Evolutionary conservation across 2,797 vertebrate genomes (phyloP).

Genomic region (Yasuhikotakia modesta): DNA sequence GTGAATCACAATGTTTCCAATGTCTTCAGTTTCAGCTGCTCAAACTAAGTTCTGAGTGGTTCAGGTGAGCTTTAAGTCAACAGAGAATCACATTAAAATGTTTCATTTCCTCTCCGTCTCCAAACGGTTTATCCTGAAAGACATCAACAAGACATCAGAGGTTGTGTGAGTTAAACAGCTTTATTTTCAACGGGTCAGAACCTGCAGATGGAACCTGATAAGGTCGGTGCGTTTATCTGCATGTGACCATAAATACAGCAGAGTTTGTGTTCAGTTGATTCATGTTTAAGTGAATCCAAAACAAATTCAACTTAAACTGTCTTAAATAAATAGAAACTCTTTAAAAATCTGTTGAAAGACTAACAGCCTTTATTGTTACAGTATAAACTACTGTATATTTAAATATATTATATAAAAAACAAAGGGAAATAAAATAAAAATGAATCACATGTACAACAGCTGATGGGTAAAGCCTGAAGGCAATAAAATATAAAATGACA

Average conservation of each 20-base stretch:
- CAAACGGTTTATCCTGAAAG: too few relatives aligned
- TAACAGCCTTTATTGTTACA: slow-evolving; percentile 73
- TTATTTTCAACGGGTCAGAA: slow-evolving; percentile 79
- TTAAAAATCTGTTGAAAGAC: slow-evolving; percentile 69
- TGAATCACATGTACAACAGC: slow-evolving; percentile 79
- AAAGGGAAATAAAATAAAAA: slow-evolving; percentile 70
- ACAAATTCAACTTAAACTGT: slow-evolving; percentile 66
- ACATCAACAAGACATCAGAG: slow-evolving; percentile 19
- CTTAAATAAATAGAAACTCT: slow-evolving; percentile 74
- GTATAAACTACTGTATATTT: slow-evolving; percentile 78
- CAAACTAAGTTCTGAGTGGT: too few relatives aligned
- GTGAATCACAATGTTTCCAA: too few relatives aligned
- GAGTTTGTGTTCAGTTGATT: slow-evolving; percentile 64
- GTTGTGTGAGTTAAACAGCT: slow-evolving; percentile 81
- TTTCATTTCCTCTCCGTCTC: too few relatives aligned
- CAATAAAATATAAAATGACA: slow-evolving; percentile 81
- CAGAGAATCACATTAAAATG: too few relatives aligned
- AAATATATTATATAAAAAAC: slow-evolving; percentile 48
- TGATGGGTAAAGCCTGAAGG: slow-evolving; percentile 74
- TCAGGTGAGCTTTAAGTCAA: too few relatives aligned
- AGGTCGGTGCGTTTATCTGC: slow-evolving; percentile 72
- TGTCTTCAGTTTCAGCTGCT: too few relatives aligned
- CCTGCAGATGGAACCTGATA: too few relatives aligned
- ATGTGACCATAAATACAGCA: slow-evolving; percentile 78
- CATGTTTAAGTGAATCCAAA: slow-evolving; percentile 65